Base-by-base conservation (phyloP, 2,888 invertebrate species). In the Caenorhabditis plicata region DNA sequence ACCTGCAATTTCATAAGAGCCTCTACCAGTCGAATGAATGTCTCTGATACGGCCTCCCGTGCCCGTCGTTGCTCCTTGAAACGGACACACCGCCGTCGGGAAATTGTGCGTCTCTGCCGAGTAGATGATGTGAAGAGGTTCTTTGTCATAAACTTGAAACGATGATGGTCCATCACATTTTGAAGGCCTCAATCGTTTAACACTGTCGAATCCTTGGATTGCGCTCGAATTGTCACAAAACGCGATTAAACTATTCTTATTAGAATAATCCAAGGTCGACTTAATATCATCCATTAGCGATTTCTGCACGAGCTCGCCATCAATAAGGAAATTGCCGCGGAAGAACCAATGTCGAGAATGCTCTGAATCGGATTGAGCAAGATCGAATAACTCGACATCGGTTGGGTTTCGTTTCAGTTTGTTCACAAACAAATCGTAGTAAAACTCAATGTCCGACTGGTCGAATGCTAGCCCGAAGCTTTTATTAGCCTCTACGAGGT, bases 91-190 rank as follows among this genome's bases (percentile, higher is more conserved):
- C 9, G 68, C 92, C 0, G 93, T 94, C 1, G 93, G 93, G 86
- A 96, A 96, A 82, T 96, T 96, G 83, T 98, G 96, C 0, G 96
- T 98, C 84, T 98, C 96, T 0, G 96, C 96, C 0, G 96, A 96
- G 81, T 96, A 95, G 77, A 94, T 92, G 32, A 96, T 87, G 82
- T 96, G 92, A n/a, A n/a, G n/a, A n/a, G n/a, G n/a, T n/a, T n/a
- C n/a, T n/a, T n/a, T n/a, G n/a, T n/a, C n/a, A n/a, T n/a, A n/a
- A n/a, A n/a, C n/a, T n/a, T n/a, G n/a, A n/a, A n/a, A n/a, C n/a
- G n/a, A n/a, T n/a, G n/a, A n/a, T n/a, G n/a, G n/a, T n/a, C n/a
- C n/a, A n/a, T n/a, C n/a, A 29, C 29, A 9, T 29, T 29, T 29
- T 29, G 8, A 9, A 9, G 8, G 11, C 8, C 8, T 17, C 17